A percentile compares a stretch with the other conserved stretches of the same genome.
These are phyloP conservation scores for Physocephala rufipes DNA, from an alignment of 2,888 invertebrate species.

Conservation along the genomic window DNA sequence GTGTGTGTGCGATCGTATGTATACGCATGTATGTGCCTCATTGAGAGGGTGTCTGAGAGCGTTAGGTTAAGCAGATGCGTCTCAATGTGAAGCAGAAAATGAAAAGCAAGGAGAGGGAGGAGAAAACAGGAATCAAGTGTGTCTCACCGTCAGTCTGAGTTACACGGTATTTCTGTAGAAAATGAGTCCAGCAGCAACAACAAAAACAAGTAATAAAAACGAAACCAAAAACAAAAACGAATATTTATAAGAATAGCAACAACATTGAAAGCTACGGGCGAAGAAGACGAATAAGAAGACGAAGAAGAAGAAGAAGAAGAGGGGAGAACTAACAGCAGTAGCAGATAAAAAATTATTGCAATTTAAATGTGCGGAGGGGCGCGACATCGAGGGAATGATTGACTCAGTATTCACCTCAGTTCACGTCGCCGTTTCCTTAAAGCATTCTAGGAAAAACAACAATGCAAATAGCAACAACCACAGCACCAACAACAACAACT, in stretches of 20 bases:
- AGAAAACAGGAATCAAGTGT: background rate
- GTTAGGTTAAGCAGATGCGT: too few species aligned
- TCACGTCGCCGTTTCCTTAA: too few species aligned
- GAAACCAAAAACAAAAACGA: background rate
- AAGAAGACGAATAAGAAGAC: background rate
- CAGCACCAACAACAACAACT: slow-evolving; percentile 19
- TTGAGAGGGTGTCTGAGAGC: background rate
- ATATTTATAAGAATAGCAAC: background rate
- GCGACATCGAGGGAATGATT: background rate
- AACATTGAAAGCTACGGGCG: slow-evolving; percentile 1
- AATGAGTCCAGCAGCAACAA: background rate
- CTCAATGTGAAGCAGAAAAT: too few species aligned
- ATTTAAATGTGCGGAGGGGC: slow-evolving; percentile 17
- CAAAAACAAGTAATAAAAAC: background rate
- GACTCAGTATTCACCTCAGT: too few species aligned
- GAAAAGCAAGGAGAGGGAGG: background rate
- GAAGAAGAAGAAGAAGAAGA: background rate
- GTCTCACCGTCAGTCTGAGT: background rate
- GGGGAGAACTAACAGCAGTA: background rate
- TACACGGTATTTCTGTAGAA: too few species aligned
- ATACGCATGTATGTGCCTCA: background rate
- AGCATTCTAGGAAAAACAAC: slow-evolving; percentile 25
- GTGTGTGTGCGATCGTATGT: background rate
- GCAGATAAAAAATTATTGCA: slow-evolving; percentile 19
- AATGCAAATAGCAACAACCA: slow-evolving; percentile 17